phyloP scores from a whole-genome alignment of 53 echinoderm and acorn worm species.

The Mesocentrotus franciscanus region DNA sequence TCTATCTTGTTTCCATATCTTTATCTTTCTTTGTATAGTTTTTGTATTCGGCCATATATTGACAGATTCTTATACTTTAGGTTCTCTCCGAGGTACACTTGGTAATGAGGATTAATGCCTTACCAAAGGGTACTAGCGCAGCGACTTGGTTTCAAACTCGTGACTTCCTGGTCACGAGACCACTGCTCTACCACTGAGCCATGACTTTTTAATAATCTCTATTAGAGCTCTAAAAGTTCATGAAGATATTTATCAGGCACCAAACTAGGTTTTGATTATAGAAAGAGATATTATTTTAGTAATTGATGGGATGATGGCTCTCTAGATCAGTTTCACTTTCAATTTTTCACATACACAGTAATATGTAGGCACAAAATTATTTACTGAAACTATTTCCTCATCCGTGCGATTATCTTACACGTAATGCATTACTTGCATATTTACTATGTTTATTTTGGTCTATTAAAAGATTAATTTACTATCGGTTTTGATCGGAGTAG shows the following conservation, averaged over 20 bases:
- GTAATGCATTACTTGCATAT: neutral
- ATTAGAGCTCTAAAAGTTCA: neutral
- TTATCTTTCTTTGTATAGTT: too few relatives aligned
- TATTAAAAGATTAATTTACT: too few relatives aligned
- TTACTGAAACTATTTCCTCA: neutral
- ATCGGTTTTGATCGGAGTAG: too few relatives aligned
- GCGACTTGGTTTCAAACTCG: neutral
- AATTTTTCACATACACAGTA: neutral
- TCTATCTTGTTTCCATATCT: too few relatives aligned
- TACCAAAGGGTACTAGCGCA: too few relatives aligned
- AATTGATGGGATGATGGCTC: neutral
- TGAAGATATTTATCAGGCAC: neutral
- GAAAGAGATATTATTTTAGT: neutral
- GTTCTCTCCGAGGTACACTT: too few relatives aligned
- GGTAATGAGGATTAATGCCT: too few relatives aligned
- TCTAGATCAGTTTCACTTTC: neutral
- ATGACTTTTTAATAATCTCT: neutral
- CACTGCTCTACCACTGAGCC: too few relatives aligned
- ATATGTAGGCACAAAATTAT: too few relatives aligned
- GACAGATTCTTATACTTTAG: too few relatives aligned
- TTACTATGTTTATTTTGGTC: neutral
- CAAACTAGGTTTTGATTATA: neutral
- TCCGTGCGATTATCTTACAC: neutral
- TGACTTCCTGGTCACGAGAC: too few relatives aligned
- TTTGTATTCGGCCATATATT: too few relatives aligned